Conservation (phyloP, 1,140 invertebrate species). For the Halictus rubicundus region DNA sequence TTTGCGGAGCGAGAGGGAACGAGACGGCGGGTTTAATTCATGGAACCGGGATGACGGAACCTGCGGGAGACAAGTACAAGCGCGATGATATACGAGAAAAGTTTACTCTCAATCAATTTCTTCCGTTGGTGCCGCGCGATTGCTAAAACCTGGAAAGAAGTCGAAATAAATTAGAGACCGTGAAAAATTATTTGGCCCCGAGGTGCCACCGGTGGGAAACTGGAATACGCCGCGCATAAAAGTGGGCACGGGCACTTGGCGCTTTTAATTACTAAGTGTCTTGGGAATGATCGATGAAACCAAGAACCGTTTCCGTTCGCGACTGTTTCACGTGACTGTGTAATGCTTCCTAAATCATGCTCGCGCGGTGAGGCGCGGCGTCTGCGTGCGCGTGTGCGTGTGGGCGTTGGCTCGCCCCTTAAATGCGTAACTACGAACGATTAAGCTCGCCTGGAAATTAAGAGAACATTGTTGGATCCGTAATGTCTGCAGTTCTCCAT, state of each 20-base stretch:
- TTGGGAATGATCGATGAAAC: slow-evolving; percentile 38
- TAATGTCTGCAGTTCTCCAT: slow-evolving; percentile 36
- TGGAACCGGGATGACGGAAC: not conserved
- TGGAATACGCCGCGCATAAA: slow-evolving; percentile 17
- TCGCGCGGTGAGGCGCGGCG: too few relatives aligned
- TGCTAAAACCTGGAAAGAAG: too few relatives aligned
- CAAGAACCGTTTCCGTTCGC: slow-evolving; percentile 29
- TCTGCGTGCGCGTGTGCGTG: not conserved
- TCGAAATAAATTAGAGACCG: slow-evolving; percentile 7
- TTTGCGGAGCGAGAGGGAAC: too few relatives aligned
- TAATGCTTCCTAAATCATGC: slow-evolving; percentile 24
- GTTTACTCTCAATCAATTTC: slow-evolving; percentile 14
- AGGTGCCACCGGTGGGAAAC: slow-evolving; percentile 12
- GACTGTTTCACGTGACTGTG: slow-evolving; percentile 20
- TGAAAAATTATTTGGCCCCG: slow-evolving; percentile 30
- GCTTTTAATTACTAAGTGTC: slow-evolving; percentile 33
- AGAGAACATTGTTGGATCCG: slow-evolving; percentile 43
- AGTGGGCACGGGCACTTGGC: not conserved
- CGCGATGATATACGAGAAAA: slow-evolving; percentile 18
- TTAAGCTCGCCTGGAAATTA: slow-evolving; percentile 38
- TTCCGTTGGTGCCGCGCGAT: not conserved
- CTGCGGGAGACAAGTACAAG: not conserved
- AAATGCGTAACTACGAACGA: slow-evolving; percentile 32
- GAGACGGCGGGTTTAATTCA: too few relatives aligned
- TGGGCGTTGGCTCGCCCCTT: not conserved